phyloP scores from a whole-genome alignment of 2,797 vertebrate genomes.

The Enteromius unitaeniatus region DNA sequence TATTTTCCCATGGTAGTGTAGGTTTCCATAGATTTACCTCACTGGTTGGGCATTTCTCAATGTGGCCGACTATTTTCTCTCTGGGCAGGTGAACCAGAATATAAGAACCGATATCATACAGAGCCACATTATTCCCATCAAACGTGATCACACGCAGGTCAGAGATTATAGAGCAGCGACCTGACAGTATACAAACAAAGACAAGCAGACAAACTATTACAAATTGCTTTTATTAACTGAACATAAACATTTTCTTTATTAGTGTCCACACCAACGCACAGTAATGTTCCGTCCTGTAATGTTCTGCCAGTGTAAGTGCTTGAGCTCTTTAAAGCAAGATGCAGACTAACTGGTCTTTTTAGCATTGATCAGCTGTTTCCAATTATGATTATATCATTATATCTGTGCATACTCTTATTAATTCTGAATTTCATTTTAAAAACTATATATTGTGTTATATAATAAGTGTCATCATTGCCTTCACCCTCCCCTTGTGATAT shows the following conservation, averaged over 20 bases:
- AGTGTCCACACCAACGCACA: too few relatives aligned
- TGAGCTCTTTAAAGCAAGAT: too few relatives aligned
- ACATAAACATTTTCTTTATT: background rate
- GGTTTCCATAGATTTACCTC: conserved; percentile 79
- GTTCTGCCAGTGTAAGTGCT: too few relatives aligned
- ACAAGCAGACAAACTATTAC: background rate
- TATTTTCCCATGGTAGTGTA: background rate
- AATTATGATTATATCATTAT: background rate
- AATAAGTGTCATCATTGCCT: too few relatives aligned
- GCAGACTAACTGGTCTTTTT: too few relatives aligned
- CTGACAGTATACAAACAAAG: conserved; percentile 68
- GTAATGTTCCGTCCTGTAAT: too few relatives aligned
- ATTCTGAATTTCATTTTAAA: background rate
- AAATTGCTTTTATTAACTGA: conserved; percentile 54
- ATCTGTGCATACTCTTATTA: too few relatives aligned
- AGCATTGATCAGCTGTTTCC: too few relatives aligned
- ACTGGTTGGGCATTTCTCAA: conserved; percentile 93
- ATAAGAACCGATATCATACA: conserved; percentile 94
- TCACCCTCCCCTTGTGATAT: too few relatives aligned
- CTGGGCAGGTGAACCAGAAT: conserved; percentile 89
- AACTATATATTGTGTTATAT: background rate
- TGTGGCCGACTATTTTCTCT: conserved; percentile 91
- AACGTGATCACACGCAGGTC: conserved; percentile 96
- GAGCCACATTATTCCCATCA: conserved; percentile 94
- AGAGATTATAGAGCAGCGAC: conserved; percentile 94